Base-by-base conservation (phyloP, 1,140 invertebrate species). In the Scylla paramamosain region DNA sequence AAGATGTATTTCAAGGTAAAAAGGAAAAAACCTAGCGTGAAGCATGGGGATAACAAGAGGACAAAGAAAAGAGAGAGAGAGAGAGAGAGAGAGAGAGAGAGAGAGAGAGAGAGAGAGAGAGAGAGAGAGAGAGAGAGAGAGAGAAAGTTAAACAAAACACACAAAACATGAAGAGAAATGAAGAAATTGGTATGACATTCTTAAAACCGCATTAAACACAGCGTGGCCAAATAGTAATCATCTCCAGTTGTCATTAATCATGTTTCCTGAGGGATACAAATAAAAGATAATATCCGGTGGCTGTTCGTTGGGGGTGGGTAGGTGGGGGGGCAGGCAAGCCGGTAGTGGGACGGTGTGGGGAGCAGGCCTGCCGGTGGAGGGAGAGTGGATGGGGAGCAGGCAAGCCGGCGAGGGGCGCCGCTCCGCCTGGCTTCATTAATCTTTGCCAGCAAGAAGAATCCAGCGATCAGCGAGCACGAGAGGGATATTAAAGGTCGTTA, bases 401-500 rank as follows among this genome's bases (percentile, higher is more conserved):
- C n/a, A 77, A 77, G n/a, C n/a, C 6, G 67, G n/a, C 20, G 8
- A 77, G 67, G 25, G 67, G 20, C 25, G 25, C 67, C 67, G 67
- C 67, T 25, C n/a, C n/a, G 20, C 67, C 67, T 77, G 25, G 67
- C 67, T n/a, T 77, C 67, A 77, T 77, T 77, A 77, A 77, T 77
- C 67, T 77, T 20, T 77, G 67, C 67, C 67, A 77, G n/a, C 20
- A 77, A 77, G 67, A 77, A 77, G 67, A 77, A 77, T 77, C 67
- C 67, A 77, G 67, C 67, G 67, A 77, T 77, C 67, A 77, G 25
- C 16, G 67, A n/a, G 67, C 67, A 77, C 67, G 67, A 77, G 25
- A 77, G 67, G 20, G 67, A 77, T 77, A 77, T 77, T 77, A 77
- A 77, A 77, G 67, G 67, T 77, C 67, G 67, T 25, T 77, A 77